Conservation (phyloP, 2,888 invertebrate species). For the Crioceris asparagi region DNA sequence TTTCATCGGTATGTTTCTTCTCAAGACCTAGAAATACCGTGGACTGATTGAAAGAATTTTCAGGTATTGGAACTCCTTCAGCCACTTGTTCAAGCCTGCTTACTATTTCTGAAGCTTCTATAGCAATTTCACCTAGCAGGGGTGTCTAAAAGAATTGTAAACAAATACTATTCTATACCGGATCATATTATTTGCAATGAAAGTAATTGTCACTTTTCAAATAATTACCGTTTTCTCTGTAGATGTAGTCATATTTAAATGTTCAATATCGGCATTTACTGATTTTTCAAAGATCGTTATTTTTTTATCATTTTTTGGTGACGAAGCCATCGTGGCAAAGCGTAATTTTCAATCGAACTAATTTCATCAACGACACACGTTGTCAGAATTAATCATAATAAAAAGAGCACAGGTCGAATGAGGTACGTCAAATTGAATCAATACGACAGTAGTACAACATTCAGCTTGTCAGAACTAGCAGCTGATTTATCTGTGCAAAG, state of each 20-base stretch:
- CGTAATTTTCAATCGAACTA: too few species aligned
- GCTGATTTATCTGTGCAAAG: too few species aligned
- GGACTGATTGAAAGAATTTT: conserved; percentile 26
- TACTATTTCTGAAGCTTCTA: conserved; percentile 39
- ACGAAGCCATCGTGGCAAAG: conserved; percentile 31
- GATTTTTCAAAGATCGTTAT: conserved; percentile 21
- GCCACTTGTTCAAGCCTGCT: conserved; percentile 37
- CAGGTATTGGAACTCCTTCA: conserved; percentile 28
- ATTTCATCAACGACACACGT: too few species aligned
- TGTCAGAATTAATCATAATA: too few species aligned
- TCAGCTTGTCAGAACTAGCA: too few species aligned
- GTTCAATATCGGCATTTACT: conserved; percentile 23
- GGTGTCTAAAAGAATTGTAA: conserved; percentile 22
- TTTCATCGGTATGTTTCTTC: conserved; percentile 42
- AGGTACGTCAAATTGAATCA: too few species aligned
- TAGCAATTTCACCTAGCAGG: conserved; percentile 37
- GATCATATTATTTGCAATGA: not conserved
- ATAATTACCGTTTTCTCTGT: conserved; percentile 2
- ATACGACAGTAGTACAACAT: too few species aligned
- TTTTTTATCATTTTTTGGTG: conserved; percentile 19
- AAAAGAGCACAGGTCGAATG: too few species aligned
- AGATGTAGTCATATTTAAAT: conserved; percentile 15
- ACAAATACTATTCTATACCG: too few species aligned
- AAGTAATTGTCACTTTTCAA: not conserved
- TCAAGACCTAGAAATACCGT: conserved; percentile 36